Evolutionary conservation across 2,113 vertebrate genomes (phyloP), one percentile per base, ranked within the genome.

Genomic region (Ranitomeya variabilis): DNA sequence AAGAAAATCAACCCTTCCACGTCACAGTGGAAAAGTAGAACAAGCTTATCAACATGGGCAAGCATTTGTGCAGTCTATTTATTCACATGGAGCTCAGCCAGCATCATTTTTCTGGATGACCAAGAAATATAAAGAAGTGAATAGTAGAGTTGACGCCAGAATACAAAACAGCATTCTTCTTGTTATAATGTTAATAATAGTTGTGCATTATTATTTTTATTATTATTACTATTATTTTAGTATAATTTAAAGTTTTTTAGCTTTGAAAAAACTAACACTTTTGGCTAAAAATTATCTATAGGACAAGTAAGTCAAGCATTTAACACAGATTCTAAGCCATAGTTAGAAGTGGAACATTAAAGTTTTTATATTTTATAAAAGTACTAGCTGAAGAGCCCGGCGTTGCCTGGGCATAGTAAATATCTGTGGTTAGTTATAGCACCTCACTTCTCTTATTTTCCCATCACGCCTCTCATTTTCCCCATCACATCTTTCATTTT

Each of bases 111-210:
- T 83, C 80, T 67, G 59, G 59, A 66, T 83, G 60, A 83, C 80
- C 80, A 83, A 64, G 67, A 83, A 66, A 83, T 66, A 45, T 51
- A 83, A 83, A 67, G 80, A 83, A 83, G 60, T 83, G 80, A 60
- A 66, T 83, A 37, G 19, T 51, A 52, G 16, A 45, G 31, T 67
- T 66, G 80, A 52, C n/a, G 60, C 60, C 67, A 13, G 80, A 83
- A 83, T 83, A 83, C 60, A 0, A 83, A 83, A 12, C 51, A 62
- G 31, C 37, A 74, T 19, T 13, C 15, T 74, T 9, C 59, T 80
- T 62, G 21, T 37, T 37, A 60, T 80, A 19, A 59, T 59, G 9
- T 13, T 19, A 12, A 51, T 74, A 74, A 74, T 19, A 37, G 21
- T 66, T 21, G 4, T 31, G 0, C 31, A 2, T 31, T 73, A 19